A percentile compares a stretch with the other conserved stretches of the same genome.
phyloP scores from a whole-genome alignment of 35 echinoderm and acorn worm genomes.

The Apostichopus parvimensis region DNA sequence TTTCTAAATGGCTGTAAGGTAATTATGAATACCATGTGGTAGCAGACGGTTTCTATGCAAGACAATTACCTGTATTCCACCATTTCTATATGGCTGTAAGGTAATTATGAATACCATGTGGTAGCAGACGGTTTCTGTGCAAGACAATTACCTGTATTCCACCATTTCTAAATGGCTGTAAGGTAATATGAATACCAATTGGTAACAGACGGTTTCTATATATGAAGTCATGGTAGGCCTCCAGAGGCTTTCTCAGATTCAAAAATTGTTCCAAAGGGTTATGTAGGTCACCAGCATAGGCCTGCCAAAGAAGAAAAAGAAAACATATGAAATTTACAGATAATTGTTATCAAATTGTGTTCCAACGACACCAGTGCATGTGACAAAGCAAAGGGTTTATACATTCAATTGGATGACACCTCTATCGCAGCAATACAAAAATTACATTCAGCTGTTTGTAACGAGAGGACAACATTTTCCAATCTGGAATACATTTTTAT shows the following conservation, averaged over 20 bases:
- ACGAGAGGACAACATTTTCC: too few relatives aligned
- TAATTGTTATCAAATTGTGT: too few relatives aligned
- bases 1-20: too few relatives aligned
- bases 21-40: too few relatives aligned
- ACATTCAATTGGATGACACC: too few relatives aligned
- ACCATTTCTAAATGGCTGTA: constrained; percentile 19
- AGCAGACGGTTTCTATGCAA: too few relatives aligned
- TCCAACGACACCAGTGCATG: too few relatives aligned
- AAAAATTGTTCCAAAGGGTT: not conserved
- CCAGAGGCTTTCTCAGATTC: not conserved
- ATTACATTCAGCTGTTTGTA: too few relatives aligned
- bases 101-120: constrained; percentile 3
- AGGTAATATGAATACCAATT: constrained; percentile 7
- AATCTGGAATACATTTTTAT: too few relatives aligned
- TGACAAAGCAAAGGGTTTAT: too few relatives aligned
- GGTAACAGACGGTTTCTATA: constrained; percentile 37
- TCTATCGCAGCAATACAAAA: too few relatives aligned
- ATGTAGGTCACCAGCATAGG: constrained; percentile 4
- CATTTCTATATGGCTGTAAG: not conserved
- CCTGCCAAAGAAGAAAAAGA: not conserved
- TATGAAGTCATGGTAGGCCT: constrained; percentile 21
- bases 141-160: constrained; percentile 2
- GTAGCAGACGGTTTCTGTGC: constrained; percentile 11
- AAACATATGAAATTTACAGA: not conserved
- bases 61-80: constrained; percentile 12